These are phyloP conservation scores for Actenoides lindsayi DNA, from an alignment of 2,113 vertebrate genomes.

Conservation along the genomic window DNA sequence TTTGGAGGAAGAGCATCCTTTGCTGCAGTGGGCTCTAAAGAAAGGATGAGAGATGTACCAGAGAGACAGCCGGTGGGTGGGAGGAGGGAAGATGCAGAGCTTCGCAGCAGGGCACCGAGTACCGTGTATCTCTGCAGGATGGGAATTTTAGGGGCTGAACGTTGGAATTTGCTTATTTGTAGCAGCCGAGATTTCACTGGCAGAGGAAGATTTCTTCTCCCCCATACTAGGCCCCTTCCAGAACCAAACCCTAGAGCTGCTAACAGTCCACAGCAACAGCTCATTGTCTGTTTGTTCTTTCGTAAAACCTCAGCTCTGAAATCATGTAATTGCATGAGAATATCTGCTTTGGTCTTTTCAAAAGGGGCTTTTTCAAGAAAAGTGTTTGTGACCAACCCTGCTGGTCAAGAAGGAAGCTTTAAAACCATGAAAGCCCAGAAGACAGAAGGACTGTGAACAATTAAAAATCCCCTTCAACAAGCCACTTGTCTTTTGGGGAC, in stretches of 20 bases:
- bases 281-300: neutral
- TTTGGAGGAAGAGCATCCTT: neutral
- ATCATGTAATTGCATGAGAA: neutral
- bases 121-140: neutral
- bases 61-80: constrained; percentile 34
- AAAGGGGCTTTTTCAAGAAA: neutral
- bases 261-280: neutral
- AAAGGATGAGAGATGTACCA: neutral
- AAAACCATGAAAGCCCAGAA: neutral
- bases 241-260: neutral
- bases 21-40: neutral
- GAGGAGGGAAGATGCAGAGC: constrained; percentile 16
- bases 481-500: neutral
- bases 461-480: neutral
- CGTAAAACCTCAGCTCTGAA: neutral
- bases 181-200: neutral
- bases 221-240: neutral
- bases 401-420: neutral
- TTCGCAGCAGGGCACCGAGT: neutral
- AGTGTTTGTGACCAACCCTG: neutral
- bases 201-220: neutral
- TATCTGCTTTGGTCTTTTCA: neutral
- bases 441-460: neutral
- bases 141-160: neutral
- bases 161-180: neutral